Base-by-base conservation (phyloP, 2,888 invertebrate genomes). In the Polymixis lichenea region DNA sequence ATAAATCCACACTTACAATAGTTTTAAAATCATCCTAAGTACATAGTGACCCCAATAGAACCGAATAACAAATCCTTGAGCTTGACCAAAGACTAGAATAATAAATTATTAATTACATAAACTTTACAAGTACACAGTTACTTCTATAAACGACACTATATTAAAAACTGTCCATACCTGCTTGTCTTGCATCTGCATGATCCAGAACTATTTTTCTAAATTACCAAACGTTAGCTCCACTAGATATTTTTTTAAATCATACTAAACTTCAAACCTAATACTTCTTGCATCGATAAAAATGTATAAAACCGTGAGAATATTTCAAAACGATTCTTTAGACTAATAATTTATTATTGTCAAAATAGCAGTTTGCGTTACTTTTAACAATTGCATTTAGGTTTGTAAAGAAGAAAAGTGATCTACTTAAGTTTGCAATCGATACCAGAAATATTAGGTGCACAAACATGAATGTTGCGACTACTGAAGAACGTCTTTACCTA, bases 31-130 rank as follows among this genome's bases (percentile, higher is more conserved):
- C 82, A 84, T 78, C 72, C 85, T 90, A 90, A 90, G 88, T 90
- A 90, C 85, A 80, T 87, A 87, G 88, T 85, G 87, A 87, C 84
- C 86, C 85, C 87, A 86, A 86, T 79, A 83, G 89, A 87, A 89
- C 88, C 89, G 87, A 90, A 86, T 83, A 88, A 86, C 89, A 90
- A 89, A 89, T 89, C 90, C 91, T 95, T 95, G 95, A 95, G 95
- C 95, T 93, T 93, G 93, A 92, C 92, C 93, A 93, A 92, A 94
- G 95, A 96, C 95, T 96, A 96, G 95, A 95, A 93, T 89, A 92
- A 93, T 91, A 93, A 92, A 92, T 91, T 90, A 91, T 89, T 89
- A 88, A 87, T 89, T 90, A 90, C 86, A 90, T 83, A 77, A 80
- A 84, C 78, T 86, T 83, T 86, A 86, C 85, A 86, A 86, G 79